Percentiles rank a stretch among this genome's conserved stretches.
Evolutionary conservation across 1,140 invertebrate species (phyloP).

Genomic region (Pomacea maculata): DNA sequence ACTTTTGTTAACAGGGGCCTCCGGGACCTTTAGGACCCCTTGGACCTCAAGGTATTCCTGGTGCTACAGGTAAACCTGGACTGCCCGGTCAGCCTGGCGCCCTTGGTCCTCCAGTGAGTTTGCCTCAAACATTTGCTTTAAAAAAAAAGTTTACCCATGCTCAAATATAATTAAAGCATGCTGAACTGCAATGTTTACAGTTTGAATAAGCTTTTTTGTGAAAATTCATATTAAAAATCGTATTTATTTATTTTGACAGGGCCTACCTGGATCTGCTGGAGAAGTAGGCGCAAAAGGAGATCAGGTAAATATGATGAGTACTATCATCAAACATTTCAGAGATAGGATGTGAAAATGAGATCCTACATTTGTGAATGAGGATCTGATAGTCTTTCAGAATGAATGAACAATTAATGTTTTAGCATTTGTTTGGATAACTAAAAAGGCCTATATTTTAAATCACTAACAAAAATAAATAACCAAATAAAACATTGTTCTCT

Average conservation of each 20-base stretch:
- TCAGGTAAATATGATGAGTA: conserved; percentile 25
- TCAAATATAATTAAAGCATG: no score
- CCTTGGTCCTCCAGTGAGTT: conserved; percentile 44
- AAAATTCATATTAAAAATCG: no score
- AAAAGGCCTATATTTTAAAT: no score
- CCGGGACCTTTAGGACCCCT: conserved; percentile 55
- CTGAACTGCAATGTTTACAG: no score
- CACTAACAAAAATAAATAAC: not conserved
- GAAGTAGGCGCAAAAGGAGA: conserved; percentile 53
- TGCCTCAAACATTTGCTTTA: no score
- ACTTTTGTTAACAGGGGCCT: conserved; percentile 48
- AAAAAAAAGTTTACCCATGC: no score
- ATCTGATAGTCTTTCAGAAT: no score
- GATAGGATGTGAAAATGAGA: not conserved
- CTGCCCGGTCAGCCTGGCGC: conserved; percentile 51
- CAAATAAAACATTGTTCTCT: not conserved
- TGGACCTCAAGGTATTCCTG: conserved; percentile 56
- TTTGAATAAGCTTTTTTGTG: no score
- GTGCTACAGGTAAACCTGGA: conserved; percentile 53
- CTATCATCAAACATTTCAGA: not conserved
- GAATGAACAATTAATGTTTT: not conserved
- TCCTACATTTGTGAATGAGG: not conserved
- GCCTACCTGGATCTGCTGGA: conserved; percentile 44
- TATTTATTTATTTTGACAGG: conserved; percentile 36
- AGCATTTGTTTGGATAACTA: not conserved